These are phyloP conservation scores for Leptodirus hochenwartii DNA, from an alignment of 2,888 invertebrate genomes.

Conservation along the genomic window DNA sequence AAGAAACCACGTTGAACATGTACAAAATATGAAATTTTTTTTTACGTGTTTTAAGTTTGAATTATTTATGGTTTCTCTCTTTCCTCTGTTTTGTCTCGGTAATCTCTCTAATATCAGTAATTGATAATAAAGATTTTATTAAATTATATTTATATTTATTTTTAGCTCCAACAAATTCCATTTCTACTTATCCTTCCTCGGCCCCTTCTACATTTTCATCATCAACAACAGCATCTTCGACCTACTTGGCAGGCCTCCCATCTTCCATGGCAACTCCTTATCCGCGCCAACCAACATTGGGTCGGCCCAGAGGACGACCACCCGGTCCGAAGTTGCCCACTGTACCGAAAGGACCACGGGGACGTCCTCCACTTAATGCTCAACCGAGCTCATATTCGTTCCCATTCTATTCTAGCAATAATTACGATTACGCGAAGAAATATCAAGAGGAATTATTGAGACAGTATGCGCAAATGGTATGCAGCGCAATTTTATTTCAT, in stretches of 20 bases:
- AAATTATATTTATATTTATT: conserved; percentile 3
- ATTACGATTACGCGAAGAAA: conserved; percentile 24
- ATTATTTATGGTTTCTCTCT: too few relatives aligned
- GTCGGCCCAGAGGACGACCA: conserved; percentile 32
- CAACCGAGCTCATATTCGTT: neutral
- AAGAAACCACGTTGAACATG: too few relatives aligned
- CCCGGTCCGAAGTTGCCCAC: conserved; percentile 25
- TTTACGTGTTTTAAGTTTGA: conserved; percentile 6
- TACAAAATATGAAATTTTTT: too few relatives aligned
- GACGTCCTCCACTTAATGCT: conserved; percentile 14
- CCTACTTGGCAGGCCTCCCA: neutral
- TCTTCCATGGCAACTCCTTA: conserved; percentile 4
- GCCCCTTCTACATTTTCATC: neutral
- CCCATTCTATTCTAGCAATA: too few relatives aligned
- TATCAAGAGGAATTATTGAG: conserved; percentile 27
- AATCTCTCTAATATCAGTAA: too few relatives aligned
- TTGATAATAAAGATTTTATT: too few relatives aligned
- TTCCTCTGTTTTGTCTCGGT: too few relatives aligned
- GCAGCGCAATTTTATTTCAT: too few relatives aligned
- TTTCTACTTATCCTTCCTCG: conserved; percentile 8
- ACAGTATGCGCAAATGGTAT: conserved; percentile 25
- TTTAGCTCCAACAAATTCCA: conserved; percentile 10
- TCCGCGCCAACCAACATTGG: conserved; percentile 17
- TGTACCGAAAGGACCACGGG: conserved; percentile 18
- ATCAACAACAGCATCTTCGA: neutral